Conservation (phyloP, 2,113 vertebrate genomes). For the Protomyctophum bolini region DNA sequence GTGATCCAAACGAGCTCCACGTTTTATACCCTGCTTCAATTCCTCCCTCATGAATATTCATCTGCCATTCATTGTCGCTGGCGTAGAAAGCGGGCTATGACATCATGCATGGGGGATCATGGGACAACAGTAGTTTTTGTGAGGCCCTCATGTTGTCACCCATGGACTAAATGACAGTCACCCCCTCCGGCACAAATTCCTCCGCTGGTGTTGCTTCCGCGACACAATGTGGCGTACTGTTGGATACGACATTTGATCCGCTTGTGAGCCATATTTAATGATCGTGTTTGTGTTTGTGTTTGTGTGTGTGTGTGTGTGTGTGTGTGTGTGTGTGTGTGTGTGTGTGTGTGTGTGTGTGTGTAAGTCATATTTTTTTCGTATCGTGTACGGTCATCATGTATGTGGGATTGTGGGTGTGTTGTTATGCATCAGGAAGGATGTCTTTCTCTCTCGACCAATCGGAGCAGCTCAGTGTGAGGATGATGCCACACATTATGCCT, state of each 20-base stretch:
- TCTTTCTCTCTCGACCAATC: conserved; percentile 3
- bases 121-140: conserved; percentile 43
- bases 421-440: neutral
- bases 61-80: conserved; percentile 36
- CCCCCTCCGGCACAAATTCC: conserved; percentile 22
- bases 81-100: conserved; percentile 32
- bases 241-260: conserved; percentile 14
- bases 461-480: conserved; percentile 27
- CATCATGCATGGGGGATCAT: conserved; percentile 40
- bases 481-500: conserved; percentile 45
- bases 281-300: neutral
- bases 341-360: neutral
- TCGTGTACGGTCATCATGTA: neutral
- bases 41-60: conserved; percentile 4
- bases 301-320: neutral
- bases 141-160: conserved; percentile 4
- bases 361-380: neutral
- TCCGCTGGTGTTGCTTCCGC: neutral
- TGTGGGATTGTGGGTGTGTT: neutral
- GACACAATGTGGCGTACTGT: conserved; percentile 17
- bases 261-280: neutral
- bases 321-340: neutral
- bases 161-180: conserved; percentile 30
- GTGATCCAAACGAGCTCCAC: neutral
- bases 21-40: too few species aligned